A percentile compares a stretch with the other conserved stretches of the same genome.
Evolutionary conservation across 2,888 invertebrate species (phyloP).

Genomic region (Himalopsyche anomala): DNA sequence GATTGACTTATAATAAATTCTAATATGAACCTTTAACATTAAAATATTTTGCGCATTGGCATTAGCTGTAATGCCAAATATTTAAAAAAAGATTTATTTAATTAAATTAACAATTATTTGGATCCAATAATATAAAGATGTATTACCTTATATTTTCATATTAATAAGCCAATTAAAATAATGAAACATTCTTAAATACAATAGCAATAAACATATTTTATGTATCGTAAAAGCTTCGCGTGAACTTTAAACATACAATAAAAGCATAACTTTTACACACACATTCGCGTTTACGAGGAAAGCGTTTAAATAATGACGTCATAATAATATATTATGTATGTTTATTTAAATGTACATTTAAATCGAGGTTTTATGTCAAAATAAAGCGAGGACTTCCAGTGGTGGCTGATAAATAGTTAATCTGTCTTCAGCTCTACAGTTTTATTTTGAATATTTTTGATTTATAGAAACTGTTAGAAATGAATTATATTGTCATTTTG

Average conservation of each 20-base stretch:
- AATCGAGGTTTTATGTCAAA: background rate
- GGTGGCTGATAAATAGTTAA: background rate
- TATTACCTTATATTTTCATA: background rate
- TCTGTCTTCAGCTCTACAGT: background rate
- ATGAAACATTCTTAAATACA: background rate
- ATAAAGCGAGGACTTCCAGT: background rate
- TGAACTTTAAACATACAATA: constrained; percentile 4
- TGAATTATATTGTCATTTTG: too few relatives aligned
- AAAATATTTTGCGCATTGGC: too few relatives aligned
- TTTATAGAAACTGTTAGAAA: too few relatives aligned
- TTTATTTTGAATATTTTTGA: background rate
- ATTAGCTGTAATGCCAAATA: too few relatives aligned
- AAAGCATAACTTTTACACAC: background rate
- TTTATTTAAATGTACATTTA: background rate
- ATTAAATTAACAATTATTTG: too few relatives aligned
- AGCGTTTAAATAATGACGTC: constrained; percentile 21
- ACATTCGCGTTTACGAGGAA: constrained; percentile 15
- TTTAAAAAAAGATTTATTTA: too few relatives aligned
- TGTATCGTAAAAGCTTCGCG: background rate
- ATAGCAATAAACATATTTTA: constrained; percentile 3
- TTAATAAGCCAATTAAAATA: background rate
- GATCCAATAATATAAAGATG: background rate
- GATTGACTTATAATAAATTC: too few relatives aligned
- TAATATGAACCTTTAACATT: too few relatives aligned
- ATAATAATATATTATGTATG: constrained; percentile 3